These are phyloP conservation scores for Caenorhabditis sp. DNA, from an alignment of 2,888 invertebrate genomes.

Conservation along the genomic window DNA sequence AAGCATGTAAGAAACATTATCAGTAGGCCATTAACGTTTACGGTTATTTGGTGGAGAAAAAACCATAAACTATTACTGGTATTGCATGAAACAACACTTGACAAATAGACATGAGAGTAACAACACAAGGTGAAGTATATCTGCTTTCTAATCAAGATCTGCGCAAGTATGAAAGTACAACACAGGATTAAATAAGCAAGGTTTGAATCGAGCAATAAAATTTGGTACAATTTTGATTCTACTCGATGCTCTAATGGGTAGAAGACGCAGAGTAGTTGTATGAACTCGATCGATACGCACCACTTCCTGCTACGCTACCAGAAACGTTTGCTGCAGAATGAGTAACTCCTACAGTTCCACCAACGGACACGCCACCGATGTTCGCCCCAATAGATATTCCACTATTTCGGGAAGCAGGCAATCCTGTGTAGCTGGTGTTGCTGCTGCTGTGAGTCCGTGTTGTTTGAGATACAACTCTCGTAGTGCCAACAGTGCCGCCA, in stretches of 20 bases:
- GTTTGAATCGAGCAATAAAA: conserved; percentile 1
- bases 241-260: conserved; percentile 21
- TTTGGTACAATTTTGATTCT: neutral
- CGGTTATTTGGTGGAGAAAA: conserved; percentile 51
- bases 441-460: conserved; percentile 42
- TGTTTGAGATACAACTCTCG: conserved; percentile 26
- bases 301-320: conserved; percentile 32
- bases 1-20: neutral
- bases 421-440: conserved; percentile 31
- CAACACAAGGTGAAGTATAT: neutral
- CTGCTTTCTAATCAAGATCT: conserved; percentile 64
- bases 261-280: conserved; percentile 25
- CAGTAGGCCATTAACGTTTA: conserved; percentile 34
- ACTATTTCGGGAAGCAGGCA: conserved; percentile 14
- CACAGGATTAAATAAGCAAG: conserved; percentile 14
- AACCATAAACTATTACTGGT: conserved; percentile 46
- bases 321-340: conserved; percentile 13
- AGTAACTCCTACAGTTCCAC: conserved; percentile 34
- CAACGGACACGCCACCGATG: conserved; percentile 43
- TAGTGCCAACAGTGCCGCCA: conserved; percentile 23
- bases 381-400: conserved; percentile 43
- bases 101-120: conserved; percentile 18
- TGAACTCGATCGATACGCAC: conserved; percentile 36
- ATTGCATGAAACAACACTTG: conserved; percentile 63
- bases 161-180: conserved; percentile 51